phyloP scores from a whole-genome alignment of 2,113 vertebrate genomes.

The Benthochromis sp. region DNA sequence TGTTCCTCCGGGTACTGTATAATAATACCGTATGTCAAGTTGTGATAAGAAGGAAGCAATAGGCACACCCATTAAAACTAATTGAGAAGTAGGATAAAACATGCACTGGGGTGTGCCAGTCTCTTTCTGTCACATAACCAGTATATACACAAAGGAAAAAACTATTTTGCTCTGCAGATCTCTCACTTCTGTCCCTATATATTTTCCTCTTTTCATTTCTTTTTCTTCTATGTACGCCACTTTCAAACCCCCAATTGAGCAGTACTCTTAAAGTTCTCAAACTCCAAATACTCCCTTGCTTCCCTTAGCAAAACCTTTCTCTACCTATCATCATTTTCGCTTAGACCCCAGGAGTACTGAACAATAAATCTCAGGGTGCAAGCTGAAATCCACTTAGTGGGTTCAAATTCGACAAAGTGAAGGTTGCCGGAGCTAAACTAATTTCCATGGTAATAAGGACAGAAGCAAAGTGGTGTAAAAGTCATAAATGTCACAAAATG shows the following conservation, averaged over 20 bases:
- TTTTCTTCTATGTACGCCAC: background rate
- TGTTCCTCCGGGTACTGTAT: constrained; percentile 15
- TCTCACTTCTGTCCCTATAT: background rate
- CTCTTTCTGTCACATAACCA: background rate
- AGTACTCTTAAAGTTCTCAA: background rate
- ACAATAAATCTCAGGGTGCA: background rate
- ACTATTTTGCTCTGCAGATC: background rate
- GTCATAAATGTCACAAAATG: constrained; percentile 8
- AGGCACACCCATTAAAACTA: constrained; percentile 36
- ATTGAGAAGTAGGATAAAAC: constrained; percentile 17
- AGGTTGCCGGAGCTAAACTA: constrained; percentile 14
- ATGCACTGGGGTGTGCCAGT: background rate
- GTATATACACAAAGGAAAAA: background rate
- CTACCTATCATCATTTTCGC: background rate
- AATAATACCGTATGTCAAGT: constrained; percentile 23
- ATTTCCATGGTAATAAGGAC: constrained; percentile 18
- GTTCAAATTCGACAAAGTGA: constrained; percentile 1
- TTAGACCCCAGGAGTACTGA: background rate
- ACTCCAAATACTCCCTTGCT: background rate
- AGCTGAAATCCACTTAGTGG: background rate
- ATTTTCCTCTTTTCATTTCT: background rate
- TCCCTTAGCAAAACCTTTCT: background rate
- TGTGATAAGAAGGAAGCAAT: constrained; percentile 32
- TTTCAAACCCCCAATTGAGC: background rate
- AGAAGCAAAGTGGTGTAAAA: background rate